Base-by-base conservation (phyloP, 23 tunicate genomes). In the Ascidia mentula region DNA sequence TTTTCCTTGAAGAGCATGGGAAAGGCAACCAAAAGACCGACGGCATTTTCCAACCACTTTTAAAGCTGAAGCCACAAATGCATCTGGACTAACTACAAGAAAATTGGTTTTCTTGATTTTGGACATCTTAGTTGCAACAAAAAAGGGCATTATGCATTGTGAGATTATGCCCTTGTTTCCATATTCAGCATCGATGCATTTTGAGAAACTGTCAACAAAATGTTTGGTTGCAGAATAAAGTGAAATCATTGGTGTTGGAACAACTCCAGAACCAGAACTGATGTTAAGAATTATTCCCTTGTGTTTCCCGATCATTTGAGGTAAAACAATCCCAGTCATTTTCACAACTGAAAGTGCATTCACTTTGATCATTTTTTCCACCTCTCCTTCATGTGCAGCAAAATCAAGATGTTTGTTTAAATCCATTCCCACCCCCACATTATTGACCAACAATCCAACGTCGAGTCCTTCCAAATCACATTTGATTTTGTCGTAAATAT, bases 221-320 rank as follows among this genome's bases (percentile, higher is more conserved):
- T 72, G 73, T 69, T 92, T 92, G 12, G 97, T 36, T 20, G 97
- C 92, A 18, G 97, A 87, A 40, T 92, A 92, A 18, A 92, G 76
- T 18, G 97, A 26, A 17, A 92, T 74, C 69, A 87, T 0, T 0
- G 97, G 97, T 34, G 92, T 92, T 24, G 97, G 97, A 38, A 38
- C 38, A 40, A 76, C 18, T 0, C 85, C 97, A 34, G 92, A 79
- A 45, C 83, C 92, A 36, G 97, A 92, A 18, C 92, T 74, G 37
- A 92, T 40, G 69, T 92, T 92, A 22, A 92, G 79, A 79, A 92
- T 79, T n/a, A 92, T 72, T 32, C 97, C 97, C 15, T 65, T 87
- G 34, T 78, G 73, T 69, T 80, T 87, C 7, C 72, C 72, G 18
- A 79, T 82, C 89, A 92, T 84, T 0, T 53, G 79, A 24, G 97